phyloP scores from a whole-genome alignment of 1,140 invertebrate species.

The Microplitis mediator region DNA sequence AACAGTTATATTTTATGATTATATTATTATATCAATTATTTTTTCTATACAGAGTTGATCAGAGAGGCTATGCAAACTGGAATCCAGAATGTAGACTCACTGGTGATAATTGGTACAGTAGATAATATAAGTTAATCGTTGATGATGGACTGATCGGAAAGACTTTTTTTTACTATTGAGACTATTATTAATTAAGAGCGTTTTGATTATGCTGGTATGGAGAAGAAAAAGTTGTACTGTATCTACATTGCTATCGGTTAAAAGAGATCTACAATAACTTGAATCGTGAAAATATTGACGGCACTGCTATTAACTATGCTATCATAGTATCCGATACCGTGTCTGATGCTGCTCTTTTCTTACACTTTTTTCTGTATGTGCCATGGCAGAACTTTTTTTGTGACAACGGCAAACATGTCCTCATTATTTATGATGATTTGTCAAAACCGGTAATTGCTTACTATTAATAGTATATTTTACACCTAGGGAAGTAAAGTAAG shows the following conservation, averaged over 20 bases:
- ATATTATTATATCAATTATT: not conserved
- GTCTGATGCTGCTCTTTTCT: conserved; percentile 99
- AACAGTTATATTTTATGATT: too few species aligned
- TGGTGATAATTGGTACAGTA: conserved; percentile 97
- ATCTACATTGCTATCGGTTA: conserved; percentile 99
- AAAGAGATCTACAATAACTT: conserved; percentile 99
- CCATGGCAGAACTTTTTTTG: too few species aligned
- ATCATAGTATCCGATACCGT: conserved; percentile 99
- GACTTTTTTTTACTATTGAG: conserved; percentile 98
- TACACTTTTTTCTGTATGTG: conserved; percentile 98
- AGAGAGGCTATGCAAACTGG: conserved; percentile 99
- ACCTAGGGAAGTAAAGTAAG: conserved; percentile 33
- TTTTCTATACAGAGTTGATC: conserved; percentile 81
- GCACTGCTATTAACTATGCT: conserved; percentile 96
- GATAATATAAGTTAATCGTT: conserved; percentile 99
- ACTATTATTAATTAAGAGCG: conserved; percentile 99
- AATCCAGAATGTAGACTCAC: conserved; percentile 98
- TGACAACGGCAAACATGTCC: too few species aligned
- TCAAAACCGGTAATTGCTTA: too few species aligned
- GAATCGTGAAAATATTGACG: conserved; percentile 96
- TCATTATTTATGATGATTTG: too few species aligned
- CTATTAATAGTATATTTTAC: not conserved
- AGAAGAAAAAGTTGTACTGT: conserved; percentile 99
- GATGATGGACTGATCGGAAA: conserved; percentile 99
- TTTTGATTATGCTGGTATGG: conserved; percentile 94